Evolutionary conservation across 2,797 vertebrate species (phyloP), one percentile per base, ranked within the genome.

Genomic region (Peromyscus nudipes): DNA sequence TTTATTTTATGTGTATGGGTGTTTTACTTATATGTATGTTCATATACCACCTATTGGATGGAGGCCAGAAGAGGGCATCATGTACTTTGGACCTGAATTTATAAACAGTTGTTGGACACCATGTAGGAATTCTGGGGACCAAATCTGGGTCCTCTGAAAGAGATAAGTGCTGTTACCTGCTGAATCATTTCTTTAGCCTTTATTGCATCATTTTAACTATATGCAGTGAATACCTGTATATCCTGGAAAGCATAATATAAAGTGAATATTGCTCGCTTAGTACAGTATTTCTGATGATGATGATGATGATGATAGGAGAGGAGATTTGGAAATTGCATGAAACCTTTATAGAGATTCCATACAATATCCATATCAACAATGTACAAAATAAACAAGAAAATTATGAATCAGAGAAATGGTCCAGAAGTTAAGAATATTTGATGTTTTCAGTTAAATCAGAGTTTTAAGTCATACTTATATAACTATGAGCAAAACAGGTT

Each of bases 381-480:
- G 57, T 65, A 85, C 21, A 52, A 86, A 86, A 67, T 52, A 49
- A 40, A 64, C 1, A 77, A 67, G 31, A 37, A 52, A 34, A 37
- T 27, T 49, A 46, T 27, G 46, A 69, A 46, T 7, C 19, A 49
- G 6, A 37, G 23, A 27, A n/a, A 37, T 52, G 13, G 3, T 13
- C 12, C 21, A 86, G 21, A 12, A 49, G 19, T 55, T 65, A 49
- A 85, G 60, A 52, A 52, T 55, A 71, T 67, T 71, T 86, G 46
- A 34, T 46, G 27, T 76, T 92, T 31, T 55, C 2, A 40, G 69
- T 92, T 80, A 82, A 95, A 92, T 60, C 6, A 77, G 21, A 9
- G 9, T 49, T 97, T 96, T 95, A 89, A 92, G n/a, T 82, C 34
- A 85, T 14, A 40, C 57, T 75, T 7, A 82, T 21, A 65, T 94